Evolutionary conservation across 1,140 invertebrate genomes (phyloP).

Genomic region (Hyposmocoma kahamanoa): DNA sequence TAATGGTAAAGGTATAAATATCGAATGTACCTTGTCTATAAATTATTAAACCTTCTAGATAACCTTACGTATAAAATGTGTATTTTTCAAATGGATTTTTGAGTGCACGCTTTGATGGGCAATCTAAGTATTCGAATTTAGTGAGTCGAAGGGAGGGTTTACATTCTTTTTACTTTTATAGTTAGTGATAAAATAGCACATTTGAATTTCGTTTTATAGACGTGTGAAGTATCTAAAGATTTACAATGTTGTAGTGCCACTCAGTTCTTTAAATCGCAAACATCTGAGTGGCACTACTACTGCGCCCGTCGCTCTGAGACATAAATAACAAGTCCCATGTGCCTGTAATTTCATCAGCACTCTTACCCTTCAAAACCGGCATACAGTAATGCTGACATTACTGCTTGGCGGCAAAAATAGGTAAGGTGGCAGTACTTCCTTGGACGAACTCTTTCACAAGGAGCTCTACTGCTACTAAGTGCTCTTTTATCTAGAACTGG

Average conservation of each 20-base stretch:
- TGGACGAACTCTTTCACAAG: no score
- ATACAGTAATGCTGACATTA: background rate
- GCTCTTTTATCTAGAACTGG: no score
- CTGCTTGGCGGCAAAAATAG: no score
- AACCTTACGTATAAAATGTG: slow-evolving; percentile 46
- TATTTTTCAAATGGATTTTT: slow-evolving; percentile 74
- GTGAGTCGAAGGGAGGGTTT: slow-evolving; percentile 40
- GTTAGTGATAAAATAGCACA: slow-evolving; percentile 50
- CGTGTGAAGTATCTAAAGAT: slow-evolving; percentile 9
- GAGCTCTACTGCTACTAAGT: no score
- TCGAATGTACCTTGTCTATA: no score
- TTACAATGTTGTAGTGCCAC: background rate
- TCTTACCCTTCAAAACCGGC: background rate
- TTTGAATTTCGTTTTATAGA: slow-evolving; percentile 45
- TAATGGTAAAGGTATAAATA: no score
- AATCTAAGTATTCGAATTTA: slow-evolving; percentile 67
- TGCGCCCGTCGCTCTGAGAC: no score
- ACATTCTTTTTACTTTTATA: slow-evolving; percentile 68
- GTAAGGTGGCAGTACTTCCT: no score
- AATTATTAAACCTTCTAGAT: no score
- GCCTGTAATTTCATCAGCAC: no score
- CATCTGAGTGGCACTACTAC: no score
- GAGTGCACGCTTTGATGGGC: slow-evolving; percentile 69
- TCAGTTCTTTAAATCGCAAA: background rate
- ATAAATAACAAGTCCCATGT: no score